Evolutionary conservation across 2,888 invertebrate genomes (phyloP), one percentile per base, ranked within the genome.

Genomic region (Beris morrisii): DNA sequence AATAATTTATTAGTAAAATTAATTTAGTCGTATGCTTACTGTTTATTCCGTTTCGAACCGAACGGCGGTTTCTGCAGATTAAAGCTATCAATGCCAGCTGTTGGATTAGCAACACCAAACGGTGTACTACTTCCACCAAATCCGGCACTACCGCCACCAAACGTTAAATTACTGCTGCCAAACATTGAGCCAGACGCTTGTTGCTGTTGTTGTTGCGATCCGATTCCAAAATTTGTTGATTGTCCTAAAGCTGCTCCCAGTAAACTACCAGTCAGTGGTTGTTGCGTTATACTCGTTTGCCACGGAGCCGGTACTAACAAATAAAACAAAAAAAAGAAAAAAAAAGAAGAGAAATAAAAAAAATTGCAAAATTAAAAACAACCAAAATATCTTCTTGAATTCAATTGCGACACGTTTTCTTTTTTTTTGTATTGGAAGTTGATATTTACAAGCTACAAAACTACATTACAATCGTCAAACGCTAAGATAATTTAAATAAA

Each of bases 41-140:
- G 87, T 74, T 89, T 89, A 68, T 87, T 87, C 69, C 89, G 82
- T 78, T 90, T 90, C 68, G 83, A 84, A 61, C 86, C 85, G 44
- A 82, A 75, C 31, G 89, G 89, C 32, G 90, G 90, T 74, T 88
- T 89, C 79, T 89, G 89, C 50, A 90, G 83, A 74, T 88, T 87
- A 80, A 89, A 89, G 38, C 54, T 58, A 45, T 43, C 63, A 22
- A 38, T 46, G 13, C 48, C 44, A 2, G 38, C 38, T 9, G 38
- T 9, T 9, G 38, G 9, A 7, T 5, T 9, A 38, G 38, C 38
- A 38, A 38, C 38, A 38, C 38, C 38, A 5, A 5, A 38, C 38
- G 38, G 9, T 38, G 38, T 38, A 38, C 9, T 38, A 9, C 38
- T 38, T 38, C 2, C 38, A 9, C 7, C 38, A 9, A 5, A 5